A percentile compares a stretch with the other conserved stretches of the same genome.
phyloP scores from a whole-genome alignment of 2,113 vertebrate genomes.

The Mastomys coucha region DNA sequence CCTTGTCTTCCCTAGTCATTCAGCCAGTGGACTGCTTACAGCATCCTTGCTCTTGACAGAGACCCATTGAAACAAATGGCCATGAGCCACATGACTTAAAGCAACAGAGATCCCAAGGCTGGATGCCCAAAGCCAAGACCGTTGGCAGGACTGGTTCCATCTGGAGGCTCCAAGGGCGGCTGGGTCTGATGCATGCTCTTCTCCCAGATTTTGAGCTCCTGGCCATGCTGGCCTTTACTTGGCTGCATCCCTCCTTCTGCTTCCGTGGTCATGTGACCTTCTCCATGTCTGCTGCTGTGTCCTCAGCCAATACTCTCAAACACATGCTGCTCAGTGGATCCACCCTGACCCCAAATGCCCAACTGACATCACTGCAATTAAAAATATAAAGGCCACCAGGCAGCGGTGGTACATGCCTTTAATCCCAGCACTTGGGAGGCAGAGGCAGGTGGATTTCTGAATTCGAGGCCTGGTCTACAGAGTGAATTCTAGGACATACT shows the following conservation, averaged over 20 bases:
- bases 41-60: rapidly evolving
- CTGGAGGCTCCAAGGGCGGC: not conserved
- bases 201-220: not conserved
- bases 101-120: not conserved
- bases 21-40: rapidly evolving
- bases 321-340: not conserved
- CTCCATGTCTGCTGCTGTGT: not conserved
- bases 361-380: not conserved
- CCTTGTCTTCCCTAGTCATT: not conserved
- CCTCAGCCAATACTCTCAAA: not conserved
- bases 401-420: no score
- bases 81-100: not conserved
- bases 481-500: no score
- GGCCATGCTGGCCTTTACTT: not conserved
- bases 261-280: not conserved
- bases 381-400: no score
- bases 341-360: no score
- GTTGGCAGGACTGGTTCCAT: not conserved
- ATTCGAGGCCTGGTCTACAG: no score
- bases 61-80: rapidly evolving
- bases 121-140: not conserved
- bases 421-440: no score
- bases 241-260: not conserved
- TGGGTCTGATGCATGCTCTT: not conserved
- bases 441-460: no score